phyloP scores from a whole-genome alignment of 2,797 vertebrate species.

The Vultur gryphus region DNA sequence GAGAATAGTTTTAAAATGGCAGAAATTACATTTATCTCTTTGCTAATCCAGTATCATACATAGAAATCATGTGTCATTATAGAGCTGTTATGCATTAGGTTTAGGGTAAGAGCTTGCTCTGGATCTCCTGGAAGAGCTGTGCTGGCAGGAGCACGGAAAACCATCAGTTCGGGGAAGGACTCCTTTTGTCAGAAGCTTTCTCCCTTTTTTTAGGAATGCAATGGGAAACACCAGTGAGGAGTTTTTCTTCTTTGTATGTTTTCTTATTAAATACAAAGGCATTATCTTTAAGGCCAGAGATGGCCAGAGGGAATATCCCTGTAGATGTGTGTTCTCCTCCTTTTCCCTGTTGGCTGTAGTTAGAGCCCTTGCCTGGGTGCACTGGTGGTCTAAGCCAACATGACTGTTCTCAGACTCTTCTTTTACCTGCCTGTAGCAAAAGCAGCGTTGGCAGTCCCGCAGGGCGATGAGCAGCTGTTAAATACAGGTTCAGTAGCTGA shows the following conservation, averaged over 20 bases:
- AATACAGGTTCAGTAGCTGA: background rate
- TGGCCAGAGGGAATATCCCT: background rate
- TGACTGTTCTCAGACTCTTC: background rate
- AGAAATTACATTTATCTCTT: background rate
- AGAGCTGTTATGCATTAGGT: background rate
- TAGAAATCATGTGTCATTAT: background rate
- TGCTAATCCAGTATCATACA: background rate
- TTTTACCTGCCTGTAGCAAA: background rate
- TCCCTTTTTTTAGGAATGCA: background rate
- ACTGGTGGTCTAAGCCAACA: background rate
- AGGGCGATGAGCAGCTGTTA: background rate
- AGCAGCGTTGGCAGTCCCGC: background rate
- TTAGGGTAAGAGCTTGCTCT: background rate
- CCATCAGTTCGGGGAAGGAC: background rate
- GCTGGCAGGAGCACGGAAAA: background rate
- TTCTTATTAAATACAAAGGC: background rate
- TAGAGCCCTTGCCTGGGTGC: background rate
- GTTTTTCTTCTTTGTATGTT: background rate
- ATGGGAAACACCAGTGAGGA: background rate
- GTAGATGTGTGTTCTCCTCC: background rate
- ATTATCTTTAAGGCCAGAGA: background rate
- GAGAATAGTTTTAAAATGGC: background rate
- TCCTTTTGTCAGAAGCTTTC: background rate
- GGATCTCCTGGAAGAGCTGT: background rate
- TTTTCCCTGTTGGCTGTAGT: background rate